phyloP scores from a whole-genome alignment of 1,140 invertebrate species.

The Parasteatoda tepidariorum region DNA sequence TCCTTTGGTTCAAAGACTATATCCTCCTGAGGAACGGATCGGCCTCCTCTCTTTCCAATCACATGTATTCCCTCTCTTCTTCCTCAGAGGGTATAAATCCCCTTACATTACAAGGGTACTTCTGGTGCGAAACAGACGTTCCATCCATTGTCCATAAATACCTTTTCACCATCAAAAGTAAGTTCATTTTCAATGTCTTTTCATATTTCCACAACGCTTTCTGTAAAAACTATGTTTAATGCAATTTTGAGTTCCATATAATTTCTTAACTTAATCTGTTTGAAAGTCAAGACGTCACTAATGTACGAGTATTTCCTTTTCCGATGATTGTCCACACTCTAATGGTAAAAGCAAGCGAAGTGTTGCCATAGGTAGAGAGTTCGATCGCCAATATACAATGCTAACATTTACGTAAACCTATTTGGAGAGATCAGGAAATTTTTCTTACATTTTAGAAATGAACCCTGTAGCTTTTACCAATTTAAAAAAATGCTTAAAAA shows the following conservation, averaged over 20 bases:
- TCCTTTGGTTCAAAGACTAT: slow-evolving; percentile 33
- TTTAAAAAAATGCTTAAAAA: not conserved
- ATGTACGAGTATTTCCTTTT: not conserved
- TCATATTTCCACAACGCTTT: not conserved
- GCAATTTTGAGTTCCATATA: too few species aligned
- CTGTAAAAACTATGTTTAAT: too few species aligned
- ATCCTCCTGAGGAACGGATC: slow-evolving; percentile 3
- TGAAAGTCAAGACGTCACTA: not conserved
- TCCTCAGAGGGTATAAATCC: not conserved
- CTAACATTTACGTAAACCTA: not conserved
- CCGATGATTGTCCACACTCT: not conserved
- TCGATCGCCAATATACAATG: not conserved
- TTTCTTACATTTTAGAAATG: not conserved
- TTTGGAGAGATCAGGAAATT: too few species aligned
- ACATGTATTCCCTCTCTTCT: not conserved
- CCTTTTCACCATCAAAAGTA: slow-evolving; percentile 20
- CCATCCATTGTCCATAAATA: not conserved
- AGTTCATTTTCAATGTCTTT: not conserved
- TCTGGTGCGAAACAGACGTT: slow-evolving; percentile 35
- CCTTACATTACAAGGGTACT: slow-evolving; percentile 33
- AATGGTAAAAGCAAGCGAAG: too few species aligned
- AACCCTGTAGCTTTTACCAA: not conserved
- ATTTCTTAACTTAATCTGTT: too few species aligned
- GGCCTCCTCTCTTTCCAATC: not conserved
- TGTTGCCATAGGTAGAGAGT: too few species aligned